phyloP scores from a whole-genome alignment of 2,888 invertebrate species.

The Melanchra persicariae region DNA sequence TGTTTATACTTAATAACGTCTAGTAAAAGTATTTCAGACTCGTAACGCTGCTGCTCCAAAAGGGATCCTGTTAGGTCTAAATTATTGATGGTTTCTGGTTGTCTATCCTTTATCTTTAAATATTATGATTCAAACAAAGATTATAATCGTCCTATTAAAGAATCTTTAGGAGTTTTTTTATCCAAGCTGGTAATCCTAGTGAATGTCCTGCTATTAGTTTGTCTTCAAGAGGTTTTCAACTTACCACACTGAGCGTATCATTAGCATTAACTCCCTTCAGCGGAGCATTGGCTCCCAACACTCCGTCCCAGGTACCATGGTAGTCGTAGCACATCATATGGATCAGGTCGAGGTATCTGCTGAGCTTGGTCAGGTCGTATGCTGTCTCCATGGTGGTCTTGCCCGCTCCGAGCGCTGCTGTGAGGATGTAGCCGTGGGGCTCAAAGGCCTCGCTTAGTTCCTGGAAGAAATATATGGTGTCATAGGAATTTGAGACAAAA shows the following conservation, averaged over 20 bases:
- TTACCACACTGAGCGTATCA: constrained; percentile 93
- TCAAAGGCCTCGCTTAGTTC: constrained; percentile 94
- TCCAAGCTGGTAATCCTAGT: too few relatives aligned
- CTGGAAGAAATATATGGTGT: constrained; percentile 75
- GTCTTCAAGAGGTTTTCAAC: constrained; percentile 62
- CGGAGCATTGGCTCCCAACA: constrained; percentile 95
- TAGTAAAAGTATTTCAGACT: too few relatives aligned
- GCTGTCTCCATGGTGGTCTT: constrained; percentile 94
- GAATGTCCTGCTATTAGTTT: too few relatives aligned
- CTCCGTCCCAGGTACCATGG: constrained; percentile 95
- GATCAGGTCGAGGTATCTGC: constrained; percentile 93
- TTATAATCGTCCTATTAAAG: too few relatives aligned
- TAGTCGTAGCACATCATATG: constrained; percentile 98
- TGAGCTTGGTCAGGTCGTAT: constrained; percentile 94
- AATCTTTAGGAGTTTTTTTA: too few relatives aligned
- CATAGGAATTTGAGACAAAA: neutral
- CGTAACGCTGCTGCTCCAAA: too few relatives aligned
- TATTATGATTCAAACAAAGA: too few relatives aligned
- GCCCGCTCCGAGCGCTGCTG: constrained; percentile 95
- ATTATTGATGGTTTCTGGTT: too few relatives aligned
- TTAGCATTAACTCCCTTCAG: constrained; percentile 87
- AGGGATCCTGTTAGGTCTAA: too few relatives aligned
- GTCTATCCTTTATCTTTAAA: too few relatives aligned
- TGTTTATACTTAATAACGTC: too few relatives aligned
- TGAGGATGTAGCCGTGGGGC: constrained; percentile 92